These are phyloP conservation scores for Clarias macrocephalus DNA, from an alignment of 2,113 vertebrate species.

Conservation along the genomic window DNA sequence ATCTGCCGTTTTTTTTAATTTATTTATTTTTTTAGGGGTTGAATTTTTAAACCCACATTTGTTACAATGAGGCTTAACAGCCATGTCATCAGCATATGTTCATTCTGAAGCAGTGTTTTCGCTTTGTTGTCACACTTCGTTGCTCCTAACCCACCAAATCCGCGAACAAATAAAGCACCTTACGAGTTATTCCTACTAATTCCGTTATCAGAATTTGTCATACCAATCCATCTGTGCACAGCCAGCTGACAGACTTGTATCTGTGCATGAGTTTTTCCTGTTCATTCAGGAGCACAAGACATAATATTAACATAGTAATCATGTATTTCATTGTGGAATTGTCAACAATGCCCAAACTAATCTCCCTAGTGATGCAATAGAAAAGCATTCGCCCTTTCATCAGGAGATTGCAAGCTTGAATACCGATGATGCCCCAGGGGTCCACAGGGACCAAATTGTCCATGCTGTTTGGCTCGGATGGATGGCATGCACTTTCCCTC, in stretches of 20 bases:
- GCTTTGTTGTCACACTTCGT: constrained; percentile 3
- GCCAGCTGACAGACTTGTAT: constrained; percentile 20
- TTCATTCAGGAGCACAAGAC: neutral
- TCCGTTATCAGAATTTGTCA: constrained; percentile 22
- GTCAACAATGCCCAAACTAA: neutral
- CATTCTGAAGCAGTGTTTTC: neutral
- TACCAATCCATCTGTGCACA: constrained; percentile 8
- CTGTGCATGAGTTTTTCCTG: neutral
- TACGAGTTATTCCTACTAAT: constrained; percentile 11
- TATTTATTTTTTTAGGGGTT: neutral
- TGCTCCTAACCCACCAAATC: constrained; percentile 16
- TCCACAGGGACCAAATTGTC: neutral
- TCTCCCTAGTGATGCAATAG: neutral
- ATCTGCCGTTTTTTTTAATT: neutral
- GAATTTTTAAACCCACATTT: constrained; percentile 47
- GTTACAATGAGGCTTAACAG: constrained; percentile 31
- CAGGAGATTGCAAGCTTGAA: neutral
- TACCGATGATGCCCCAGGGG: neutral
- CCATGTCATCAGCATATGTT: constrained; percentile 22
- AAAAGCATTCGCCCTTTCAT: neutral
- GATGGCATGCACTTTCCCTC: neutral
- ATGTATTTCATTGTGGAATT: neutral
- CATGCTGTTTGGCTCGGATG: neutral
- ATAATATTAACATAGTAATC: constrained; percentile 9
- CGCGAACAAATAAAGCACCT: constrained; percentile 10